phyloP scores from a whole-genome alignment of 2,888 invertebrate genomes.

The Flexamia atlantica region DNA sequence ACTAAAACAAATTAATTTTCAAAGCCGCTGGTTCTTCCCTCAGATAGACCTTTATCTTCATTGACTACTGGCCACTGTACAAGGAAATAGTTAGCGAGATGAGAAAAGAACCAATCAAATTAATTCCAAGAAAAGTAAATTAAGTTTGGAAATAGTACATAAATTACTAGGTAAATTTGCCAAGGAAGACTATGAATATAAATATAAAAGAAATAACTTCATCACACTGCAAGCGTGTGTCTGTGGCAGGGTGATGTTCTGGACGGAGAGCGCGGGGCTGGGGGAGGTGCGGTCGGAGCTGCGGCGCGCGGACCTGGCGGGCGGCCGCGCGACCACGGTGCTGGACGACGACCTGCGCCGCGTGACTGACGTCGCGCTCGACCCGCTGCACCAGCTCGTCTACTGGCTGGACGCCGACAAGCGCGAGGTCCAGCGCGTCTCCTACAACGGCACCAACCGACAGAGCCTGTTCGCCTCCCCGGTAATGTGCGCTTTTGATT shows the following conservation, averaged over 20 bases:
- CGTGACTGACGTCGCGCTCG: constrained; percentile 80
- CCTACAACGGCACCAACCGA: constrained; percentile 76
- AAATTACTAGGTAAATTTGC: too few species aligned
- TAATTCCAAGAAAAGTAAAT: too few species aligned
- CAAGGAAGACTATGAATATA: too few species aligned
- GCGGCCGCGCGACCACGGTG: constrained; percentile 74
- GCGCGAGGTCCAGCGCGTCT: constrained; percentile 76
- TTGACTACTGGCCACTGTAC: too few species aligned
- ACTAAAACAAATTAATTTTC: too few species aligned
- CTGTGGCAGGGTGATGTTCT: constrained; percentile 73
- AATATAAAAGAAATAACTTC: too few species aligned
- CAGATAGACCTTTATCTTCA: too few species aligned
- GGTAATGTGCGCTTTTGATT: too few species aligned
- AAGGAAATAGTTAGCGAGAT: too few species aligned
- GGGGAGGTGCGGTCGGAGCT: constrained; percentile 70
- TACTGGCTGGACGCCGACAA: constrained; percentile 86
- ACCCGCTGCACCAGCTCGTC: constrained; percentile 79
- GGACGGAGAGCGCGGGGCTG: constrained; percentile 72
- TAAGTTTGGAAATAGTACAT: neutral
- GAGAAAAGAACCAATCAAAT: too few species aligned
- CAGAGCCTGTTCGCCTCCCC: constrained; percentile 73
- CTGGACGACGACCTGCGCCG: constrained; percentile 74
- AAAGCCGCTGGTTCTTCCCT: too few species aligned
- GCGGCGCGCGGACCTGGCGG: constrained; percentile 77
- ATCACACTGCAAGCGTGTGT: neutral